These are phyloP conservation scores for Glareola pratincola DNA, from an alignment of 2,113 vertebrate species.

Conservation along the genomic window DNA sequence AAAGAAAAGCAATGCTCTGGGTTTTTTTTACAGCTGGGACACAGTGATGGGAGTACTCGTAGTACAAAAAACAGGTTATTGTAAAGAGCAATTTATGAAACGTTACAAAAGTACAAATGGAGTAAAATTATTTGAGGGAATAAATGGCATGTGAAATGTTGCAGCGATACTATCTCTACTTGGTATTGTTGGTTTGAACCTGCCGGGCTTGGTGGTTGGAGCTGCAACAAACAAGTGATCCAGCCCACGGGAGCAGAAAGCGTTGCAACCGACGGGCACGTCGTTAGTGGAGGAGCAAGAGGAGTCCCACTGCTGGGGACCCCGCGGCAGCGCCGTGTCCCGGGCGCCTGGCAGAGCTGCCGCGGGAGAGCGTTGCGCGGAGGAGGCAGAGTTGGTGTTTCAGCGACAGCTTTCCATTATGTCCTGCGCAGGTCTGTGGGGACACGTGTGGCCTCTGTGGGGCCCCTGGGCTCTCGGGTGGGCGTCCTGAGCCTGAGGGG, in stretches of 20 bases:
- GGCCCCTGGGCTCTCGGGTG: neutral
- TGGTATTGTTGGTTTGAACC: neutral
- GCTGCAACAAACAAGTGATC: neutral
- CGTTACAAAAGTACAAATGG: neutral
- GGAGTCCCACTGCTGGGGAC: neutral
- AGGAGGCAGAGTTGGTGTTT: neutral
- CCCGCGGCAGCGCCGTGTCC: neutral
- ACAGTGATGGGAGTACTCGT: too few species aligned
- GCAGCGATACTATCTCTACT: neutral
- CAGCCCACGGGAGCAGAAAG: neutral
- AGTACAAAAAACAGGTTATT: neutral
- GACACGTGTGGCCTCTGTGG: rapidly evolving
- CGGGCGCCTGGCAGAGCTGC: neutral
- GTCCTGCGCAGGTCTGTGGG: rapidly evolving
- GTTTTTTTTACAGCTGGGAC: neutral
- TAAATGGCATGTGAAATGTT: neutral
- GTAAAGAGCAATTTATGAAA: neutral
- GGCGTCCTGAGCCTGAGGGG: neutral
- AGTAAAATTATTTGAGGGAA: neutral
- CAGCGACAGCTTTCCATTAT: rapidly evolving
- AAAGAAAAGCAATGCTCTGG: neutral
- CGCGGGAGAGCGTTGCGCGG: rapidly evolving
- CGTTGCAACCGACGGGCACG: neutral
- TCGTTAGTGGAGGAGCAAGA: neutral
- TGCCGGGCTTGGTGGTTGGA: neutral